phyloP scores from a whole-genome alignment of 1,140 invertebrate species.

The Ctenoplectra terminalis region DNA sequence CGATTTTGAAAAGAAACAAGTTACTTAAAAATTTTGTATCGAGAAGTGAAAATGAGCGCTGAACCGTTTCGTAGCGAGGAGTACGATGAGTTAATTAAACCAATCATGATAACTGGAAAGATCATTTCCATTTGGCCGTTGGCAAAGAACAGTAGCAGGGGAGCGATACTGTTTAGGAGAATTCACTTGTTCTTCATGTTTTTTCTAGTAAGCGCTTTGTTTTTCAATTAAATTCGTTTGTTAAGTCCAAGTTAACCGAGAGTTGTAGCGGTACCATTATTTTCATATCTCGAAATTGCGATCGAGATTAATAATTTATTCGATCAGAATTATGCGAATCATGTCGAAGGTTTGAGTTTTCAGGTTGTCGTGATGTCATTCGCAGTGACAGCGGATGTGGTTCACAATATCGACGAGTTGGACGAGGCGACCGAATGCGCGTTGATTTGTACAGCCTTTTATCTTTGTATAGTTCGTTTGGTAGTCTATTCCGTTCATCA shows the following conservation, averaged over 20 bases:
- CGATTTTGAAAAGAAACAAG: too few relatives aligned
- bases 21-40: background rate
- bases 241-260: background rate
- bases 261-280: background rate
- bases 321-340: background rate
- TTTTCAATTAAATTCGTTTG: background rate
- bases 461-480: conserved; percentile 61
- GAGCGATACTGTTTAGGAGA: background rate
- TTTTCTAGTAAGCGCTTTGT: conserved; percentile 26
- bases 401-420: conserved; percentile 62
- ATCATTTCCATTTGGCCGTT: conserved; percentile 67
- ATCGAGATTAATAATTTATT: background rate
- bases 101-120: conserved; percentile 44
- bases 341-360: background rate
- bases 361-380: conserved; percentile 24
- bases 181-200: conserved; percentile 45
- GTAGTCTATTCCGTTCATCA: conserved; percentile 53
- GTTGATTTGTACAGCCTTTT: conserved; percentile 54
- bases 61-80: conserved; percentile 26
- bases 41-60: conserved; percentile 18
- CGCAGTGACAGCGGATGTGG: conserved; percentile 44
- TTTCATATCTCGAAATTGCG: background rate
- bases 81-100: conserved; percentile 65
- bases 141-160: conserved; percentile 10
- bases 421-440: conserved; percentile 69